phyloP scores from a whole-genome alignment of 2,888 invertebrate species.

The Pheosia tremula region DNA sequence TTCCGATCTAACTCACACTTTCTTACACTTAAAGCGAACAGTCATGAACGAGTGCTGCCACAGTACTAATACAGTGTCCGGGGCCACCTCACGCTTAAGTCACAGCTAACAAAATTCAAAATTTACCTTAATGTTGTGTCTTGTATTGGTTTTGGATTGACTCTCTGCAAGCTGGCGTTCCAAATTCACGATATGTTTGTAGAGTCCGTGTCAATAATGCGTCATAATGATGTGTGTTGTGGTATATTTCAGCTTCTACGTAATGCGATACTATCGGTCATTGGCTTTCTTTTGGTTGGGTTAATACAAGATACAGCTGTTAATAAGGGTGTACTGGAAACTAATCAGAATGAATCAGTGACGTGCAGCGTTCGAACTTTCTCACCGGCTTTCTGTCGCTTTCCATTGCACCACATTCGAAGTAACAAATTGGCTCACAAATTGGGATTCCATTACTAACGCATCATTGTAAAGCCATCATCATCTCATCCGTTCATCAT shows the following conservation, averaged over 20 bases:
- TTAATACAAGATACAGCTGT: conserved; percentile 85
- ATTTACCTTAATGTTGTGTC: conserved; percentile 81
- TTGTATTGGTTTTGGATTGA: conserved; percentile 84
- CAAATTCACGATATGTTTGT: conserved; percentile 52
- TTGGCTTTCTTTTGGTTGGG: conserved; percentile 85
- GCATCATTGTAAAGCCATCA: conserved; percentile 81
- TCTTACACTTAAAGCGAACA: conserved; percentile 24
- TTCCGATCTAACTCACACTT: conserved; percentile 37
- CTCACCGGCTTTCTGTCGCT: conserved; percentile 81
- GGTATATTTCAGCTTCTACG: conserved; percentile 83
- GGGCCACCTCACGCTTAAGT: conserved; percentile 79
- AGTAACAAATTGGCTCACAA: conserved; percentile 82
- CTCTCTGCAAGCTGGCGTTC: conserved; percentile 51
- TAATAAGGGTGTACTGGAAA: conserved; percentile 82
- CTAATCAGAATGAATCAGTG: conserved; percentile 73
- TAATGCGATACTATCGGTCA: conserved; percentile 81
- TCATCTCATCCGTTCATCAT: conserved; percentile 76
- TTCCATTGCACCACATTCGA: conserved; percentile 82
- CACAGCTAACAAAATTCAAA: conserved; percentile 84
- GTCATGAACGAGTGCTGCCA: conserved; percentile 42
- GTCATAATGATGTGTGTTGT: conserved; percentile 73
- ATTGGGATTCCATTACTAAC: conserved; percentile 84
- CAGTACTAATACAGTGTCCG: conserved; percentile 66
- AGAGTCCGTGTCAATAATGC: conserved; percentile 50
- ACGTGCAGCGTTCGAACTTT: conserved; percentile 66